A percentile compares a stretch with the other conserved stretches of the same genome.
Conservation (phyloP, 2,888 invertebrate genomes). For the Portevinia maculata region DNA sequence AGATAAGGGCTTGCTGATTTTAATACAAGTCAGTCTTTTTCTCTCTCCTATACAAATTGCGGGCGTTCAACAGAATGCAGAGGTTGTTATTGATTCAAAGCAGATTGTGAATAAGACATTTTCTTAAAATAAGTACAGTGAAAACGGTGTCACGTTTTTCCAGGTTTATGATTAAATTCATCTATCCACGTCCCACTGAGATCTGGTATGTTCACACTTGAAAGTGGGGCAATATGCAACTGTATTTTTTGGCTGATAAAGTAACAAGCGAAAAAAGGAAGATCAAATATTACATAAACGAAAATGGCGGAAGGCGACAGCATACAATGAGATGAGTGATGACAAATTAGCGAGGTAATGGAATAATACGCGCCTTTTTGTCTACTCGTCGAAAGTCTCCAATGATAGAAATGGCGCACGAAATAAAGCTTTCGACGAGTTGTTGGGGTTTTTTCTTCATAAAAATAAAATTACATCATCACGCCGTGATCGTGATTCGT, state of each 20-base stretch:
- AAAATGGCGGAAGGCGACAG: constrained; percentile 48
- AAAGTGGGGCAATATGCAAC: constrained; percentile 21
- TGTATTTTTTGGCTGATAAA: constrained; percentile 12
- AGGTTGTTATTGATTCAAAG: not conserved
- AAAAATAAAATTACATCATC: not conserved
- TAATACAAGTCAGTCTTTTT: constrained; percentile 83
- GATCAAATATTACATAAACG: constrained; percentile 40
- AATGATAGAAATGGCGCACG: constrained; percentile 12
- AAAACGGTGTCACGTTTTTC: constrained; percentile 28
- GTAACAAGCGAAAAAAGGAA: not conserved
- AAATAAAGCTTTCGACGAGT: constrained; percentile 2
- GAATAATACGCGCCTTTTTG: constrained; percentile 61
- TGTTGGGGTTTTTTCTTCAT: not conserved
- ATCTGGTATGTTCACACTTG: not conserved
- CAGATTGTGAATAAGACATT: not conserved
- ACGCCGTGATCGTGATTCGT: not conserved
- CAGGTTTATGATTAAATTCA: not conserved
- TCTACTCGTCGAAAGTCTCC: constrained; percentile 32
- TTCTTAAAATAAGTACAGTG: constrained; percentile 18
- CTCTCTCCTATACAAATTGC: constrained; percentile 84
- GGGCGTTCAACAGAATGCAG: constrained; percentile 80
- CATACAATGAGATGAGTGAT: not conserved
- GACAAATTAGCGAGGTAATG: constrained; percentile 15
- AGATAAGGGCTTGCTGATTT: constrained; percentile 83
- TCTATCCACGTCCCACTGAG: constrained; percentile 11